These are phyloP conservation scores for Microplitis demolitor DNA, from an alignment of 1,140 invertebrate genomes.

Conservation along the genomic window DNA sequence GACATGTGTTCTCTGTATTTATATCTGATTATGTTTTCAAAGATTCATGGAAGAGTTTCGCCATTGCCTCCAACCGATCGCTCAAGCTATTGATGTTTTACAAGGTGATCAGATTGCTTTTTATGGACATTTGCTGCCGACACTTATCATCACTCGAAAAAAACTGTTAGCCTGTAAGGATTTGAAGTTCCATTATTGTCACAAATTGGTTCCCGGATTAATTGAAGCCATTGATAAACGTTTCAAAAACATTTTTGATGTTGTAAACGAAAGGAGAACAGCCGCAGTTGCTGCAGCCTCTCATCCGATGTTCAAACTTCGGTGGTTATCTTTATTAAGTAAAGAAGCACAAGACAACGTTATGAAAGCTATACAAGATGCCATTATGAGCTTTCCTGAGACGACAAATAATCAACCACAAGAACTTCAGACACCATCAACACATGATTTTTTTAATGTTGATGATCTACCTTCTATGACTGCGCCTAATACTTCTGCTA, in stretches of 20 bases:
- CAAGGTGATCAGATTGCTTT: background rate
- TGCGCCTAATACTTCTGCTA: background rate
- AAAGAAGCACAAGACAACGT: background rate
- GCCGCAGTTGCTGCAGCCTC: conserved; percentile 9
- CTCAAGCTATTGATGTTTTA: too few species aligned
- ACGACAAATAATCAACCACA: background rate
- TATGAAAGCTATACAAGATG: background rate
- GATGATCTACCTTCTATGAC: background rate
- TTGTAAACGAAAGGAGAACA: background rate
- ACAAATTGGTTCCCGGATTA: background rate
- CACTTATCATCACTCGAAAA: background rate
- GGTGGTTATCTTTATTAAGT: background rate
- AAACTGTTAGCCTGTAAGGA: background rate
- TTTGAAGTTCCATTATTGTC: background rate
- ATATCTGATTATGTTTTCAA: too few species aligned
- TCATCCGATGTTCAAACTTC: conserved; percentile 12
- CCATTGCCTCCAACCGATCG: too few species aligned
- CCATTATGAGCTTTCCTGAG: background rate
- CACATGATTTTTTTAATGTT: background rate
- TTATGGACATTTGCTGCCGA: background rate
- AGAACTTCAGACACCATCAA: background rate
- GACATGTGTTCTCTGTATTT: too few species aligned
- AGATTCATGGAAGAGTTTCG: too few species aligned
- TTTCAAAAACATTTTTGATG: conserved; percentile 4
- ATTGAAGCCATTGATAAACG: background rate